phyloP scores from a whole-genome alignment of 2,113 vertebrate genomes.

The Anolis carolinensis region DNA sequence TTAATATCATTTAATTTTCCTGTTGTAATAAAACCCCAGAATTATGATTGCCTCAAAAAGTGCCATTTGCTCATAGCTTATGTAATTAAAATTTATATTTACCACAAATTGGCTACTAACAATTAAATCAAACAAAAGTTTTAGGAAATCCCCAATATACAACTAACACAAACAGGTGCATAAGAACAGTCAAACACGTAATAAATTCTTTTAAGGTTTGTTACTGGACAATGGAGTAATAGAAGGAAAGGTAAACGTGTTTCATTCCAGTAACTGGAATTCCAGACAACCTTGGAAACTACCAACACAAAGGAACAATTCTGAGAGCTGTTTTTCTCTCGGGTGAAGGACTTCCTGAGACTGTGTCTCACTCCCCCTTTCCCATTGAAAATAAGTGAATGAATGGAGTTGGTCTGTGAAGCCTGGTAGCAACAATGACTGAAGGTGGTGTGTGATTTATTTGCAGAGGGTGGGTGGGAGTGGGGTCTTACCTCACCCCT shows the following conservation, averaged over 20 bases:
- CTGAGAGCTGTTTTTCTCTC: constrained; percentile 38
- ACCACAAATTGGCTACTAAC: background rate
- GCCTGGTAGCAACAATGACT: background rate
- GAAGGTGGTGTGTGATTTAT: no score
- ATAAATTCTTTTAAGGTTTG: background rate
- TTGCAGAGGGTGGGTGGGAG: no score
- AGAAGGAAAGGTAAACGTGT: background rate
- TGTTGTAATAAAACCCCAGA: background rate
- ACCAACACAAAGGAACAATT: constrained; percentile 72
- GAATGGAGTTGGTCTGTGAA: constrained; percentile 24
- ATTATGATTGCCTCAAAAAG: background rate
- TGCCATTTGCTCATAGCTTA: background rate
- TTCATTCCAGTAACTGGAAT: constrained; percentile 1
- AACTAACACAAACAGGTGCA: background rate
- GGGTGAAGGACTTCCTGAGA: constrained; percentile 53
- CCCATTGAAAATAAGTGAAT: constrained; percentile 1
- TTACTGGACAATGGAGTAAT: background rate
- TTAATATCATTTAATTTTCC: background rate
- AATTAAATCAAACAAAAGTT: background rate
- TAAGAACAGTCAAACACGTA: background rate
- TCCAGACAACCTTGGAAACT: constrained; percentile 12
- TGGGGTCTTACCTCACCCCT: no score
- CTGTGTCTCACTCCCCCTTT: constrained; percentile 27
- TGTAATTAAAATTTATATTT: background rate
- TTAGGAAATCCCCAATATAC: background rate